These are phyloP conservation scores for Chirona hameri DNA, from an alignment of 2,888 invertebrate genomes.

Conservation along the genomic window DNA sequence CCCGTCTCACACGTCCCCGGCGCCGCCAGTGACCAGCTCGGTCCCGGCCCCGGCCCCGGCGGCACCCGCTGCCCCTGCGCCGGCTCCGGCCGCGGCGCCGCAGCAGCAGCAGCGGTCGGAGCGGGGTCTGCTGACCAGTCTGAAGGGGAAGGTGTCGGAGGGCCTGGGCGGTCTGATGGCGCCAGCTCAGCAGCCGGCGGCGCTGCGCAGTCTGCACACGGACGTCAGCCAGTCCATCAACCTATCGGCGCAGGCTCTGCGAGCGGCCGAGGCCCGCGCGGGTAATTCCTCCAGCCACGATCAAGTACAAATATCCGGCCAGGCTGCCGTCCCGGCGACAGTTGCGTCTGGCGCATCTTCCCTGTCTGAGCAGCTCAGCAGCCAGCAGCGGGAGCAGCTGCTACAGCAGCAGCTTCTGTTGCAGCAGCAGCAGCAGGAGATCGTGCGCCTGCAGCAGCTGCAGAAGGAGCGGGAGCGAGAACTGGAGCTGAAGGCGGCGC, in stretches of 20 bases:
- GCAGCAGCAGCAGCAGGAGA: conserved; percentile 13
- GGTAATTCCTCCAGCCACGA: background rate
- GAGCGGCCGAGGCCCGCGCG: background rate
- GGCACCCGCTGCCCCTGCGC: background rate
- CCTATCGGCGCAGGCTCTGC: conserved; percentile 6
- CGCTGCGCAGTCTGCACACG: background rate
- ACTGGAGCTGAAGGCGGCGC: background rate
- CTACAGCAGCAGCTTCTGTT: background rate
- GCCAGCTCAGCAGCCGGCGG: background rate
- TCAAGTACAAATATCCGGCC: background rate
- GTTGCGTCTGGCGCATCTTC: background rate
- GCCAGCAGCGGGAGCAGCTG: background rate
- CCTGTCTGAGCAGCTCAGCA: background rate
- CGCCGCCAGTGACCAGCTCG: background rate
- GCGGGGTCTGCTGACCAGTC: background rate
- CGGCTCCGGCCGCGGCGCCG: background rate
- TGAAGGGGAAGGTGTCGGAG: conserved; percentile 10
- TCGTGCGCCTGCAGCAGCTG: background rate
- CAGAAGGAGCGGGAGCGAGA: conserved; percentile 6
- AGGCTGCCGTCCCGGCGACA: background rate
- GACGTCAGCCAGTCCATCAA: background rate
- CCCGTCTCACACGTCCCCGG: background rate
- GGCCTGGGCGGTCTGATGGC: background rate
- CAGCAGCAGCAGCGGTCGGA: background rate
- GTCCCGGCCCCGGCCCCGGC: background rate